Evolutionary conservation across 2,113 vertebrate species (phyloP).

Genomic region (Salvelinus namaycush): DNA sequence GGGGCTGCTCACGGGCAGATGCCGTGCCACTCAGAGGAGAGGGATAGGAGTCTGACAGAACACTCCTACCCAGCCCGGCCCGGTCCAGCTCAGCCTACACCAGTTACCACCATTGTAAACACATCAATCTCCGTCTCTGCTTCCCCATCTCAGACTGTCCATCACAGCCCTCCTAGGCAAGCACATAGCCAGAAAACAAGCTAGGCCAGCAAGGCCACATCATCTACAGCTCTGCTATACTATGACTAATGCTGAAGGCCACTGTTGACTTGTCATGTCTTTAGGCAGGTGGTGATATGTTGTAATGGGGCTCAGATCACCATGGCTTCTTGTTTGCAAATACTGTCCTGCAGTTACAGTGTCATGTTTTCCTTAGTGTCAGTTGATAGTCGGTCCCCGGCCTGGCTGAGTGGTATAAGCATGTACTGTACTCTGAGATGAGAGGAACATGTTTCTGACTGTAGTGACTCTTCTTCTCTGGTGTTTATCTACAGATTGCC

Average conservation of each 20-base stretch:
- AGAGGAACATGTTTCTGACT: neutral
- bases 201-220: neutral
- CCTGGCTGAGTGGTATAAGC: neutral
- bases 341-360: constrained; percentile 10
- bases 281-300: neutral
- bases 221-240: neutral
- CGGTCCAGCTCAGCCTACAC: constrained; percentile 22
- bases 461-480: neutral
- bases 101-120: constrained; percentile 46
- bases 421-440: no score
- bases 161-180: neutral
- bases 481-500: constrained; percentile 83
- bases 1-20: neutral
- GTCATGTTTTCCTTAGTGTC: neutral
- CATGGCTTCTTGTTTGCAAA: constrained; percentile 18
- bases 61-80: constrained; percentile 17
- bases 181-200: neutral
- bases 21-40: constrained; percentile 32
- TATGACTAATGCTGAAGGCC: neutral
- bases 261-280: neutral
- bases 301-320: neutral
- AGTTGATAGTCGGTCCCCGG: neutral
- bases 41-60: constrained; percentile 20
- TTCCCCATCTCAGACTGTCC: neutral
- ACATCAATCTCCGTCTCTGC: constrained; percentile 22